Evolutionary conservation across 2,888 invertebrate species (phyloP), one percentile per base, ranked within the genome.

Genomic region (Diogma glabrata): DNA sequence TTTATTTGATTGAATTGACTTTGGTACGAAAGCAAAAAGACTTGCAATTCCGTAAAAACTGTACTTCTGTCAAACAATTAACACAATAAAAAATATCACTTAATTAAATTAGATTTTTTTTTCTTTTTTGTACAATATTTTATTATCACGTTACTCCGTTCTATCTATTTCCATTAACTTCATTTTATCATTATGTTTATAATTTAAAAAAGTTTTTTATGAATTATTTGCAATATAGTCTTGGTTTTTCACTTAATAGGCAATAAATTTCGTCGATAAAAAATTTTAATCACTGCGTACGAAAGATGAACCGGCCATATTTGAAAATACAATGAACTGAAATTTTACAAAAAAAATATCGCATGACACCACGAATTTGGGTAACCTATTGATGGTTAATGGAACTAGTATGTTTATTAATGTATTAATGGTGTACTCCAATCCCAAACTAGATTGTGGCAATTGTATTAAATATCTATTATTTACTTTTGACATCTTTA

Each of bases 261-360:
- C 43, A 43, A 43, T 43, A 43, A 43, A 43, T 43, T 22, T 43
- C 43, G 43, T 14, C 23, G 43, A 43, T 22, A 43, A 22, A 43
- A 43, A 43, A 43, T 47, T 51, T 38, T 45, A 51, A 28, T 19
- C 47, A 51, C 51, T 51, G 45, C 51, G 51, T 51, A 51, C 36
- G 33, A 46, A 46, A 51, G 50, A 51, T 46, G 30, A 51, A 51
- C 43, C 51, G 47, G 47, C 51, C 51, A 51, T 51, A 45, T 51
- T 45, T 36, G 47, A 51, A 47, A 47, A 38, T 36, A 26, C 46
- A 51, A 36, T 51, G 51, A 51, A 51, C 51, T 51, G 36, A 36
- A 51, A 51, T n/a, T n/a, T n/a, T n/a, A n/a, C n/a, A n/a, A n/a
- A n/a, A n/a, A n/a, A n/a, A n/a, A n/a, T n/a, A n/a, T n/a, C n/a